A percentile compares a stretch with the other conserved stretches of the same genome.
Evolutionary conservation across 2,888 invertebrate genomes (phyloP).

Genomic region (Polydrusus tereticollis): DNA sequence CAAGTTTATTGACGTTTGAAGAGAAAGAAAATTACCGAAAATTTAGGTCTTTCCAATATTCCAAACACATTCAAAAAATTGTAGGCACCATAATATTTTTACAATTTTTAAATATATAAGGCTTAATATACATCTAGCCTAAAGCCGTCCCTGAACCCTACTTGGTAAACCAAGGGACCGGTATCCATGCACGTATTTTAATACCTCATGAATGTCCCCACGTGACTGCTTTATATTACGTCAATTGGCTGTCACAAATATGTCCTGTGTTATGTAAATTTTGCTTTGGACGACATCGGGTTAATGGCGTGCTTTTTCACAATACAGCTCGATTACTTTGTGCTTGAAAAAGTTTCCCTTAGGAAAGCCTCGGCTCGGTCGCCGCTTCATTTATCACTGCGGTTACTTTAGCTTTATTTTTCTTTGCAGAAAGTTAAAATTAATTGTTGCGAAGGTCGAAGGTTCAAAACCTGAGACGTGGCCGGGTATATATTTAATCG

Average conservation of each 20-base stretch:
- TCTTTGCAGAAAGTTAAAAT: slow-evolving; percentile 19
- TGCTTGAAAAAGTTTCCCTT: slow-evolving; percentile 39
- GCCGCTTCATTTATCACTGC: slow-evolving; percentile 28
- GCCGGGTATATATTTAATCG: background rate
- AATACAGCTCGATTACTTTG: slow-evolving; percentile 36
- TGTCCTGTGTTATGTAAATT: slow-evolving; percentile 67
- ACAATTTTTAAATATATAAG: too few species aligned
- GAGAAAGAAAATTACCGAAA: too few species aligned
- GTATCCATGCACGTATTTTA: slow-evolving; percentile 68
- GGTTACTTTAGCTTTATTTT: slow-evolving; percentile 22
- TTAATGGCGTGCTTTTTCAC: slow-evolving; percentile 45
- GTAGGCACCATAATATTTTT: too few species aligned
- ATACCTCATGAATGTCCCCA: slow-evolving; percentile 66
- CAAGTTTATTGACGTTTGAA: too few species aligned
- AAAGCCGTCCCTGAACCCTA: slow-evolving; percentile 13
- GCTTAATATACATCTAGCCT: background rate
- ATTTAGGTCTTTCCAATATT: too few species aligned
- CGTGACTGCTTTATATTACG: slow-evolving; percentile 67
- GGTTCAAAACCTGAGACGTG: slow-evolving; percentile 7
- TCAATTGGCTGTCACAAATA: slow-evolving; percentile 69
- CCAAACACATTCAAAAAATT: too few species aligned
- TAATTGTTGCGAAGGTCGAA: slow-evolving; percentile 29
- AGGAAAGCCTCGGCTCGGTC: slow-evolving; percentile 34
- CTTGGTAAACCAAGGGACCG: slow-evolving; percentile 57
- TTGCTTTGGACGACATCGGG: slow-evolving; percentile 47